phyloP scores from a whole-genome alignment of 1,140 invertebrate species.

The Oedothorax gibbosus region DNA sequence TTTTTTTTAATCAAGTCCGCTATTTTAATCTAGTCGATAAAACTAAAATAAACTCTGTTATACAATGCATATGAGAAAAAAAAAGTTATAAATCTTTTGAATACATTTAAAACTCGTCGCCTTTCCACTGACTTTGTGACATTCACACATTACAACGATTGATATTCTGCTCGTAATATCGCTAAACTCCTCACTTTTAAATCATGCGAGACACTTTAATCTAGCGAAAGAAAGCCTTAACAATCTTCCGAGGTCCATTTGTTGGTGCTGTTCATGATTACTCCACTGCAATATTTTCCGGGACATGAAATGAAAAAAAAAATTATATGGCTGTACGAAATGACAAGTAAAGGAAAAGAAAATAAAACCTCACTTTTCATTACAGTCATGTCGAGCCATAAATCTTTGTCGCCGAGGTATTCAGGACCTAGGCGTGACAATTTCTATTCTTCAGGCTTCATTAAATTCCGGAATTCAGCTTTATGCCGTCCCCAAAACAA shows the following conservation, averaged over 20 bases:
- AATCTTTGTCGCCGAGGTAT: conserved; percentile 21
- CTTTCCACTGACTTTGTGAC: conserved; percentile 3
- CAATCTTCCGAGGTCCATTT: conserved; percentile 22
- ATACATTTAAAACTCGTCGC: not conserved
- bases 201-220: conserved; percentile 42
- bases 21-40: no score
- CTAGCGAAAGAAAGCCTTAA: conserved; percentile 25
- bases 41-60: no score
- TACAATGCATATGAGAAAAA: no score
- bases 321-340: not conserved
- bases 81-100: not conserved
- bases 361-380: conserved; percentile 44
- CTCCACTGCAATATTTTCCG: conserved; percentile 3
- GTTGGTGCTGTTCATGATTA: conserved; percentile 20
- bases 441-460: conserved; percentile 52
- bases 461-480: conserved; percentile 37
- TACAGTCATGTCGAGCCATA: conserved; percentile 44
- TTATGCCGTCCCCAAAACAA: conserved; percentile 33
- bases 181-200: conserved; percentile 16
- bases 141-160: conserved; percentile 21
- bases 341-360: conserved; percentile 14
- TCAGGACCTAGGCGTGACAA: conserved; percentile 29
- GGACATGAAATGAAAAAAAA: conserved; percentile 12
- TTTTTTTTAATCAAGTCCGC: no score
- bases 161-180: conserved; percentile 25